Evolutionary conservation across 1,140 invertebrate species (phyloP).

Genomic region (Drosophila serrata): DNA sequence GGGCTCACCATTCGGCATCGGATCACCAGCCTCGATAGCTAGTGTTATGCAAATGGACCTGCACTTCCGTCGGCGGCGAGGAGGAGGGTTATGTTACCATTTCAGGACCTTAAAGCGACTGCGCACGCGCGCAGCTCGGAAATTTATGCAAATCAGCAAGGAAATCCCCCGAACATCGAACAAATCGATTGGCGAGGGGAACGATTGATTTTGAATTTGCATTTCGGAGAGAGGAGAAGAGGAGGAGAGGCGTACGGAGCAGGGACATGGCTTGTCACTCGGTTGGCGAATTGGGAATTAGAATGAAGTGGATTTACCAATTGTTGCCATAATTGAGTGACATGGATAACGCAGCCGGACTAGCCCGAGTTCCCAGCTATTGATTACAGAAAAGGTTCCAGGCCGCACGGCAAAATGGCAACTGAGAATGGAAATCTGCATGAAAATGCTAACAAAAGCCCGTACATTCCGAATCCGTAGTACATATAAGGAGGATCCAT

Average conservation of each 20-base stretch:
- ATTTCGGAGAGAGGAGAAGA: constrained; percentile 8
- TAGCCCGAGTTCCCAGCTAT: constrained; percentile 45
- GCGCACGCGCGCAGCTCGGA: constrained; percentile 68
- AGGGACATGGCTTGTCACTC: constrained; percentile 56
- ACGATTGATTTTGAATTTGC: constrained; percentile 57
- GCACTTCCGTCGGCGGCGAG: constrained; percentile 32
- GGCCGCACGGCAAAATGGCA: constrained; percentile 47
- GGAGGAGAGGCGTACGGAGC: not conserved
- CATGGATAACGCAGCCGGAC: constrained; percentile 62
- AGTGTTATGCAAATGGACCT: constrained; percentile 85
- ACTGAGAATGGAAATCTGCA: constrained; percentile 68
- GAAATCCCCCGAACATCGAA: constrained; percentile 54
- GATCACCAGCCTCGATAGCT: constrained; percentile 42
- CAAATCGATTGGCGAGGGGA: constrained; percentile 56
- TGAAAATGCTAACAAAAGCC: constrained; percentile 79
- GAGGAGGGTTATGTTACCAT: constrained; percentile 42
- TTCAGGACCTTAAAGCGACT: constrained; percentile 27
- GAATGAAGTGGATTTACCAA: constrained; percentile 76
- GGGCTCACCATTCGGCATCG: constrained; percentile 30
- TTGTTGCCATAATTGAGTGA: constrained; percentile 83
- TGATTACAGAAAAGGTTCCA: constrained; percentile 80
- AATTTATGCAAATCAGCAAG: constrained; percentile 73
- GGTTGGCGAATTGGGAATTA: constrained; percentile 65
- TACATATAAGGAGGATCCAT: constrained; percentile 29
- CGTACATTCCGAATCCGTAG: constrained; percentile 37